Evolutionary conservation across 2,113 vertebrate genomes (phyloP), one percentile per base, ranked within the genome.

Genomic region (Callithrix jacchus): DNA sequence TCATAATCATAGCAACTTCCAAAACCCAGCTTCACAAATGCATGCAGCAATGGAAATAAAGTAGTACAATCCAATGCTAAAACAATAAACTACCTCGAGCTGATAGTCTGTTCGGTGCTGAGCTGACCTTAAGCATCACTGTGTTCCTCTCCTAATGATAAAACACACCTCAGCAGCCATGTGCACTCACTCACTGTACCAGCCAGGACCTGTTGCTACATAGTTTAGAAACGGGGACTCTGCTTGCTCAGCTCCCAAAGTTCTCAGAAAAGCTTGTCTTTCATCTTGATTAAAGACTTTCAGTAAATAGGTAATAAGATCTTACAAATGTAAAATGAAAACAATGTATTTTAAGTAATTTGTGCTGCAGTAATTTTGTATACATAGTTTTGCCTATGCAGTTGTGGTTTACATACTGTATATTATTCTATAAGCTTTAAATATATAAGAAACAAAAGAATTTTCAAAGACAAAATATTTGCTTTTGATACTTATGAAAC

Each of bases 381-480:
- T 42, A 35, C 12, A 84, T 14, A 84, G 40, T 91, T 21, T 40
- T 95, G 80, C 18, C 23, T 54, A 17, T 58, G 27, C 23, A 91
- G 76, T 61, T 89, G 5, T 95, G 4, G 84, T 45, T 70, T 89
- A 64, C 42, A 6, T 71, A 4, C 8, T 56, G 11, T 30, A 6
- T 1, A 35, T 87, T 88, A 20, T 40, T 71, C 45, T 47, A 25
- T 87, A 70, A 94, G 20, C 42, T 96, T 90, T 94, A 77, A 85
- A 56, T 77, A 47, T 2, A 80, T 87, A 79, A 88, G 40, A 85
- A 91, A 83, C 17, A 82, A 93, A 85, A 87, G 64, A 92, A 96
- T 87, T 92, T 93, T 12, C 17, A 94, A 93, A 94, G 27, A 76
- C 30, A 85, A 85, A 91, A 77, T 82, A 66, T 81, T 87, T 95